Percentiles rank a stretch among this genome's conserved stretches.
These are phyloP conservation scores for Telmatochromis sp. DNA, from an alignment of 2,113 vertebrate species.

Conservation along the genomic window DNA sequence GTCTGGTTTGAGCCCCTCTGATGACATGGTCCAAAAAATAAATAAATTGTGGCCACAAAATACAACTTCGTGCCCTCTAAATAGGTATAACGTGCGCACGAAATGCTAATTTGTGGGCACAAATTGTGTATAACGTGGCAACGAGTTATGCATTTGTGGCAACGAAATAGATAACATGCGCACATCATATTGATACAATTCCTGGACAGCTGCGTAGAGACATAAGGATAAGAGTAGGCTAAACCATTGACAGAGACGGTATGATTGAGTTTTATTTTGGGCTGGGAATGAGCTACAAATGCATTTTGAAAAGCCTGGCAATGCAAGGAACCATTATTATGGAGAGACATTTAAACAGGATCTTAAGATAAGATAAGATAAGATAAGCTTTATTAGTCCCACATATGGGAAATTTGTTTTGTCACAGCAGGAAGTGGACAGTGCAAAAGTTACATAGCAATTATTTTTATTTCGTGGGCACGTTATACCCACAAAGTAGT, in stretches of 20 bases:
- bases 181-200: not conserved
- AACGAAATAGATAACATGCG: rapidly evolving
- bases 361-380: not conserved
- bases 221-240: not conserved
- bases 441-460: not conserved
- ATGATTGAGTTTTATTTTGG: not conserved
- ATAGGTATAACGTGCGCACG: rapidly evolving
- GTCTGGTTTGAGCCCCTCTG: not conserved
- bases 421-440: not conserved
- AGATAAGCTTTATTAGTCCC: not conserved
- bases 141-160: rapidly evolving
- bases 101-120: not conserved
- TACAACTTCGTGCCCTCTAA: not conserved
- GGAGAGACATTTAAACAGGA: not conserved
- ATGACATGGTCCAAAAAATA: not conserved
- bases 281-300: not conserved
- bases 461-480: rapidly evolving
- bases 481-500: rapidly evolving
- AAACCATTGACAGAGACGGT: not conserved
- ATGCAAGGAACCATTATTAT: not conserved
- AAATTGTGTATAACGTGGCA: rapidly evolving
- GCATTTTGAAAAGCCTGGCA: not conserved
- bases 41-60: not conserved
- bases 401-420: not conserved
- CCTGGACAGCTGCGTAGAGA: not conserved